phyloP scores from a whole-genome alignment of 2,888 invertebrate species.

The Hirudinaria manillensis region DNA sequence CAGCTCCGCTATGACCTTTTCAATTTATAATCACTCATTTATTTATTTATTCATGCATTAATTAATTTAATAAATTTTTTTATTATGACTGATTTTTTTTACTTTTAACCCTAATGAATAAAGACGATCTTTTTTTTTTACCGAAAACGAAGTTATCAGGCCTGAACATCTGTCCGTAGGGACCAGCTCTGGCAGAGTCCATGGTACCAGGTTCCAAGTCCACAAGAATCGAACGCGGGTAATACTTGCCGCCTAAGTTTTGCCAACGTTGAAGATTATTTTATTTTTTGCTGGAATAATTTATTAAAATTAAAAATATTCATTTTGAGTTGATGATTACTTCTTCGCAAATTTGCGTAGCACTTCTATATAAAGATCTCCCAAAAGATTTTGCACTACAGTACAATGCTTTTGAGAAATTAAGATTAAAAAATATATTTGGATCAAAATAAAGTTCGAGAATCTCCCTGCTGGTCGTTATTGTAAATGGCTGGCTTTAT shows the following conservation, averaged over 20 bases:
- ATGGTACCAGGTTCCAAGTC: constrained; percentile 93
- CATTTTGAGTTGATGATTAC: not conserved
- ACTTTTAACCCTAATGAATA: not conserved
- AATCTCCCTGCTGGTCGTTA: no score
- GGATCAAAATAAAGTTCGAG: no score
- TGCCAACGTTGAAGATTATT: not conserved
- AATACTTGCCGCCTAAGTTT: constrained; percentile 55
- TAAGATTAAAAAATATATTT: no score
- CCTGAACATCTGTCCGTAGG: constrained; percentile 30
- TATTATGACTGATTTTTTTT: not conserved
- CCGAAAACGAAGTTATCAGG: constrained; percentile 73
- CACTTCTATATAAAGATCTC: no score
- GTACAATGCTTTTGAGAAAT: no score
- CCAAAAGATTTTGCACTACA: no score
- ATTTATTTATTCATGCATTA: not conserved
- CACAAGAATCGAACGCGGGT: constrained; percentile 27
- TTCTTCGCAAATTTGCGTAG: no score
- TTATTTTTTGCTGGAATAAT: no score
- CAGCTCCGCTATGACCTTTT: constrained; percentile 47
- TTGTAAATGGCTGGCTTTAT: no score
- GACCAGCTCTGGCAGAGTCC: constrained; percentile 78
- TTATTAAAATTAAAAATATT: not conserved
- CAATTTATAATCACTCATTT: not conserved
- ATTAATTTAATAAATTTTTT: not conserved
- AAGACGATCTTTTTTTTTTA: not conserved